Base-by-base conservation (phyloP, 2,888 invertebrate genomes). In the Scaptodrosophila latifasciaeformis region DNA sequence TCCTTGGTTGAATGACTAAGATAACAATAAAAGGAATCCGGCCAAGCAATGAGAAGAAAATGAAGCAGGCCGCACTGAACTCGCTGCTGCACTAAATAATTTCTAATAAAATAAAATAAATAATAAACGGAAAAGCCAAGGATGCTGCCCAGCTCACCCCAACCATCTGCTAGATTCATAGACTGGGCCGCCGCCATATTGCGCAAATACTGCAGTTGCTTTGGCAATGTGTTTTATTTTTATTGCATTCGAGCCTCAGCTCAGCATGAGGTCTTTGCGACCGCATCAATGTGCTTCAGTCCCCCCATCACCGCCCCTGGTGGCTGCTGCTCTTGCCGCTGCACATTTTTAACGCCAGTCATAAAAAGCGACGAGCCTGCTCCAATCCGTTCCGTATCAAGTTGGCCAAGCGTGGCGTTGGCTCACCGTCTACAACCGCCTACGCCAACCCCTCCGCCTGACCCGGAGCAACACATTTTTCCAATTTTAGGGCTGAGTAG, bases 31-130 rank as follows among this genome's bases (percentile, higher is more conserved):
- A 67, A 61, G 62, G 57, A 72, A 62, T 76, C 64, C 40, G 19
- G 19, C 40, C 17, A 40, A 4, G n/a, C 7, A n/a, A 18, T 18
- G 18, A 40, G 19, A 17, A 21, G n/a, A n/a, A 40, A 59, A 24
- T 48, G 43, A 40, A 35, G 65, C 55, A 57, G 24, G 44, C 12
- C 10, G 55, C 54, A 31, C 44, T 13, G 39, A 4, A 42, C 6
- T 3, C 12, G 58, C 60, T 49, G 70, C 61, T 55, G 61, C 68
- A 70, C 76, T 76, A 72, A 76, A 76, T 78, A 78, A 76, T 76
- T 76, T 78, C 79, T 76, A 76, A 76, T 78, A 78, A 76, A 78
- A 76, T 76, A 76, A 78, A 76, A 76, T 76, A 76, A 76, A 76
- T 78, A 76, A 78, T 75, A 72, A 72, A 78, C 63, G 77, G 74